Evolutionary conservation across 1,140 invertebrate species (phyloP).

Genomic region (Ostrea denselamellosa): DNA sequence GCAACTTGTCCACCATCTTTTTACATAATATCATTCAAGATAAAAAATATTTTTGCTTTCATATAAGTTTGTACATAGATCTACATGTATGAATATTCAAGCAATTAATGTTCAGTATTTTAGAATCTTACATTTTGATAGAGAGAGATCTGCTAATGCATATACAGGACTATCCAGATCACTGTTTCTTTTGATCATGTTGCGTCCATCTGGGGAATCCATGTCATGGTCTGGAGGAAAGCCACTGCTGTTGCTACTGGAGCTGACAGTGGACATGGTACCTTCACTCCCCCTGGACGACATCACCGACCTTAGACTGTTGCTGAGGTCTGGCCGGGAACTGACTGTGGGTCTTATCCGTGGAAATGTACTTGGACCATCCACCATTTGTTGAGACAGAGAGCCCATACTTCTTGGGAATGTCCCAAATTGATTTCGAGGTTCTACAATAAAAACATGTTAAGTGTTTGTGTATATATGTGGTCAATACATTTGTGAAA

Average conservation of each 20-base stretch:
- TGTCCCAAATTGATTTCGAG: conserved; percentile 65
- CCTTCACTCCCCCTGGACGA: conserved; percentile 73
- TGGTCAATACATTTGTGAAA: too few relatives aligned
- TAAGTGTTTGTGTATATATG: too few relatives aligned
- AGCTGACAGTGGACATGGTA: conserved; percentile 67
- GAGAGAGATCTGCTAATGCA: conserved; percentile 62
- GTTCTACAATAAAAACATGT: conserved; percentile 41
- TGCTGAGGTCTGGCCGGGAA: conserved; percentile 63
- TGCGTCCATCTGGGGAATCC: conserved; percentile 72
- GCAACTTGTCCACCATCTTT: too few relatives aligned
- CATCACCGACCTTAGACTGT: conserved; percentile 64
- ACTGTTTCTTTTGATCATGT: conserved; percentile 64
- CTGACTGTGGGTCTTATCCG: conserved; percentile 60
- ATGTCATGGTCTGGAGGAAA: conserved; percentile 71
- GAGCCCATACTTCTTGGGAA: conserved; percentile 68
- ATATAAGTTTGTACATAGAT: too few relatives aligned
- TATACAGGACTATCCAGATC: conserved; percentile 66
- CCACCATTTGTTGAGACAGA: conserved; percentile 54
- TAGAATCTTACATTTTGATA: conserved; percentile 72
- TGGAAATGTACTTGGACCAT: conserved; percentile 69
- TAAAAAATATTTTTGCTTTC: too few relatives aligned
- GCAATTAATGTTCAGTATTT: too few relatives aligned
- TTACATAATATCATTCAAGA: too few relatives aligned
- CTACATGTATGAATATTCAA: too few relatives aligned
- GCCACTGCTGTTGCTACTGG: conserved; percentile 74